These are phyloP conservation scores for Paracanthobrama guichenoti DNA, from an alignment of 2,113 vertebrate species.

Conservation along the genomic window DNA sequence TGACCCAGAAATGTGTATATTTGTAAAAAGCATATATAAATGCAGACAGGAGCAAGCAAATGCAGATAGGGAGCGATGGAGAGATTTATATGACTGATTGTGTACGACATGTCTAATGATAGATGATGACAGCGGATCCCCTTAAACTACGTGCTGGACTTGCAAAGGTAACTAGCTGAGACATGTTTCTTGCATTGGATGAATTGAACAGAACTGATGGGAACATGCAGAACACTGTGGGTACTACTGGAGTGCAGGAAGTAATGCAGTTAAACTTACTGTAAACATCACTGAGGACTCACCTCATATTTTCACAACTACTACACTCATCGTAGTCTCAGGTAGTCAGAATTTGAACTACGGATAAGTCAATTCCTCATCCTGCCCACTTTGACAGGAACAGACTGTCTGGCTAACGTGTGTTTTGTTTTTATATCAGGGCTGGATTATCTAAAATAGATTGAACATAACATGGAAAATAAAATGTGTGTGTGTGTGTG, in stretches of 20 bases:
- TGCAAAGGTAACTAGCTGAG: conserved; percentile 46
- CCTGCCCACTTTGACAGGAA: neutral
- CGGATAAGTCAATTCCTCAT: neutral
- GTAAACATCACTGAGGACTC: conserved; percentile 22
- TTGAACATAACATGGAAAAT: too few relatives aligned
- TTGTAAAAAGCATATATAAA: conserved; percentile 25
- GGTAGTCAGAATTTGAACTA: neutral
- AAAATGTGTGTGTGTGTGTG: too few relatives aligned
- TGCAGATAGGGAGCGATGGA: conserved; percentile 21
- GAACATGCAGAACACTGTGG: conserved; percentile 18
- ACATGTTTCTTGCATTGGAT: conserved; percentile 41
- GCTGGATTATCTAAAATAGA: too few relatives aligned
- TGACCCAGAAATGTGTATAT: conserved; percentile 15
- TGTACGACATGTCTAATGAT: conserved; percentile 33
- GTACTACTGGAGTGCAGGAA: neutral
- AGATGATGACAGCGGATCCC: conserved; percentile 37
- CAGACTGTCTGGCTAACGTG: neutral
- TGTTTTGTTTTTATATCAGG: too few relatives aligned
- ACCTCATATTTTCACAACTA: conserved; percentile 13
- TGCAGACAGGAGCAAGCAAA: conserved; percentile 15
- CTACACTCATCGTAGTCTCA: neutral
- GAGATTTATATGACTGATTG: conserved; percentile 10
- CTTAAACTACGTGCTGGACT: conserved; percentile 40
- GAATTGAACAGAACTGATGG: conserved; percentile 31
- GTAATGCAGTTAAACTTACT: conserved; percentile 14